Conservation (phyloP, 2,888 invertebrate species). For the Gymnoscelis rufifasciata region DNA sequence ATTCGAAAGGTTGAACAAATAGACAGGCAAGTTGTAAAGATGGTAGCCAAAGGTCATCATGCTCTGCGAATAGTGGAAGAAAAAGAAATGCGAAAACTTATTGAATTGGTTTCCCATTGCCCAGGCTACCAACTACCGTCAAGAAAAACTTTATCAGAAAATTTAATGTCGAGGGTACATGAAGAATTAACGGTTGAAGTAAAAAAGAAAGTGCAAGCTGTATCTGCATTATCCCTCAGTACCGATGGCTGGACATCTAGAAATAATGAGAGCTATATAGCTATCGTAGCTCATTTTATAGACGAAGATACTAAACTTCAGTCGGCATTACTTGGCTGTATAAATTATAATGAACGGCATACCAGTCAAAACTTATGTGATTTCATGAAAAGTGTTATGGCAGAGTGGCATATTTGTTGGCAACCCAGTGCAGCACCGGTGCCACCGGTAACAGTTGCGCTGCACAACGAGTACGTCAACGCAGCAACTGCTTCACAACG, state of each 20-base stretch:
- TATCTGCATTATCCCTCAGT: not conserved
- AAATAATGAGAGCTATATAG: conserved; percentile 1
- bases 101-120: not conserved
- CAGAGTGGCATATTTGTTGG: not conserved
- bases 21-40: not conserved
- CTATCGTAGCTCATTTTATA: conserved; percentile 1
- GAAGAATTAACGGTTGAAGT: too few species aligned
- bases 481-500: too few species aligned
- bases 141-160: too few species aligned
- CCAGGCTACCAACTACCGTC: not conserved
- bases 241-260: conserved; percentile 4
- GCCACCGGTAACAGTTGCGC: too few species aligned
- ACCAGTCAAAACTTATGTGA: not conserved
- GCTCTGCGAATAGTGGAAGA: not conserved
- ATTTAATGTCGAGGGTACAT: too few species aligned
- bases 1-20: not conserved
- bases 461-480: too few species aligned
- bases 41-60: not conserved
- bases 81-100: not conserved
- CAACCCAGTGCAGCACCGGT: too few species aligned
- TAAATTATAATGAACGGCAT: not conserved
- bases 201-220: not conserved
- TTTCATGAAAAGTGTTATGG: not conserved
- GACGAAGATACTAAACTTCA: not conserved
- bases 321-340: not conserved